Conservation (phyloP, 2,797 vertebrate species). For the Geotrypetes seraphini region DNA sequence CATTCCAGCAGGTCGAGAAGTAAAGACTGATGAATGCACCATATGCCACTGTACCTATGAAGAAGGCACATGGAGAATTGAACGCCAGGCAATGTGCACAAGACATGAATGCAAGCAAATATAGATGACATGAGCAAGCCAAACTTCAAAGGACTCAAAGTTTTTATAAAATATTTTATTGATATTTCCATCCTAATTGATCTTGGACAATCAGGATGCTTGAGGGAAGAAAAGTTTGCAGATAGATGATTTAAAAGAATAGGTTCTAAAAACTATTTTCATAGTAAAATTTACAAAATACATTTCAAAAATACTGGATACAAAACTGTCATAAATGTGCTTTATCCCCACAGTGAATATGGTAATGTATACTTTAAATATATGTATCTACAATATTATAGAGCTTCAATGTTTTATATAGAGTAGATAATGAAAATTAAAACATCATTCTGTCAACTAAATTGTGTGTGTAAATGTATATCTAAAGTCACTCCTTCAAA, state of each 20-base stretch:
- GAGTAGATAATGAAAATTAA: too few species aligned
- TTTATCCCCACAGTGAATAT: too few species aligned
- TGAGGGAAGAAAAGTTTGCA: conserved; percentile 12
- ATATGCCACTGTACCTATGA: conserved; percentile 98
- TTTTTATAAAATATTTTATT: conserved; percentile 35
- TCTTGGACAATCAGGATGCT: conserved; percentile 4
- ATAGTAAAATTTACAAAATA: too few species aligned
- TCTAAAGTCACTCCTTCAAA: too few species aligned
- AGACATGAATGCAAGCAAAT: conserved; percentile 90
- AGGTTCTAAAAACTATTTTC: conserved; percentile 5
- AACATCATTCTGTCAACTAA: too few species aligned
- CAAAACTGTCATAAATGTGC: too few species aligned
- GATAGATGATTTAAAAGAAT: conserved; percentile 8
- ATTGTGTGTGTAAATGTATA: too few species aligned
- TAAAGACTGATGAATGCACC: conserved; percentile 92
- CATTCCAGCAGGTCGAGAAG: conserved; percentile 92
- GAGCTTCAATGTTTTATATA: too few species aligned
- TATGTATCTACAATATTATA: too few species aligned
- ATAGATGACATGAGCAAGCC: conserved; percentile 50
- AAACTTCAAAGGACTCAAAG: not conserved
- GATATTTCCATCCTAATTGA: conserved; percentile 7
- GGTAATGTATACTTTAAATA: too few species aligned
- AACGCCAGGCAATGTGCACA: conserved; percentile 92
- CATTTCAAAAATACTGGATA: too few species aligned
- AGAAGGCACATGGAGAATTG: conserved; percentile 93